These are phyloP conservation scores for Drosophila prosaltans DNA, from an alignment of 1,140 invertebrate species.

Conservation along the genomic window DNA sequence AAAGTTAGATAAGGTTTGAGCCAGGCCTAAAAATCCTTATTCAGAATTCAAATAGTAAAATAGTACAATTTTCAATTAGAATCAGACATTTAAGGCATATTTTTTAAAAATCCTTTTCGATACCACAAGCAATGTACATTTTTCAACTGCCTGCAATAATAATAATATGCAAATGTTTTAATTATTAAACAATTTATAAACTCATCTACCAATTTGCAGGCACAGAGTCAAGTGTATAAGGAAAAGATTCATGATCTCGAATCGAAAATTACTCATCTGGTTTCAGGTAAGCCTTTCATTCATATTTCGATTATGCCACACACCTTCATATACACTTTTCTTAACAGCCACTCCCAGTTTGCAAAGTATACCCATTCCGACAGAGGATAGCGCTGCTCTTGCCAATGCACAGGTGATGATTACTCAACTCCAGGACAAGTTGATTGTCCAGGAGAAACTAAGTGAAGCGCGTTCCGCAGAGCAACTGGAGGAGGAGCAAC, in stretches of 20 bases:
- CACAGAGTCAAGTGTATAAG: slow-evolving; percentile 77
- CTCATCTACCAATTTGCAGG: slow-evolving; percentile 43
- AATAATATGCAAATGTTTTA: neutral
- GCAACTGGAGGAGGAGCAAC: slow-evolving; percentile 64
- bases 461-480: slow-evolving; percentile 74
- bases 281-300: slow-evolving; percentile 55
- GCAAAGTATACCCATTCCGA: slow-evolving; percentile 55
- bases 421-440: slow-evolving; percentile 77
- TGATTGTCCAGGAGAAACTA: slow-evolving; percentile 57
- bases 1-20: too few species aligned
- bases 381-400: slow-evolving; percentile 50
- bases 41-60: too few species aligned
- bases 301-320: neutral
- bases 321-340: neutral
- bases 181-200: neutral
- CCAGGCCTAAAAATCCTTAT: too few species aligned
- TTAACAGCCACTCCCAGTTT: slow-evolving; percentile 48
- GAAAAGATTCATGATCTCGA: slow-evolving; percentile 84
- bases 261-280: slow-evolving; percentile 75
- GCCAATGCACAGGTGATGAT: slow-evolving; percentile 80
- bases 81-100: neutral
- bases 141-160: neutral
- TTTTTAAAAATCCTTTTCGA: neutral
- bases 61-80: neutral
- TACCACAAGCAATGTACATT: slow-evolving; percentile 39